Conservation (phyloP, 1,140 invertebrate genomes). For the Drosophila ironensis region DNA sequence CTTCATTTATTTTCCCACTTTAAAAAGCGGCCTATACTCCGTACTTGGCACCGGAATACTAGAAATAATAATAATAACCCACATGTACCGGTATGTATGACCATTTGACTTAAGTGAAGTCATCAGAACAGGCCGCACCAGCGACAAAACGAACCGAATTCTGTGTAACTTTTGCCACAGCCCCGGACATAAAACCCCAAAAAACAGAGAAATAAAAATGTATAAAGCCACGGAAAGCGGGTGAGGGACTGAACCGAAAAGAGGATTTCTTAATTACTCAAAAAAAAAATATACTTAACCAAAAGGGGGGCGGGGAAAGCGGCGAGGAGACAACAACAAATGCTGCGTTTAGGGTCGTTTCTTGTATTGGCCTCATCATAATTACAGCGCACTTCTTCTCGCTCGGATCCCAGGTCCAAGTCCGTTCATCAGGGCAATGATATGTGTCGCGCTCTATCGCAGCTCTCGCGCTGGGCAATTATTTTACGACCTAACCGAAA, state of each 20-base stretch:
- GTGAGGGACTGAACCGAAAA: slow-evolving; percentile 39
- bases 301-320: slow-evolving; percentile 22
- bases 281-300: neutral
- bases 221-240: slow-evolving; percentile 12
- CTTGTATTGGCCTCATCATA: slow-evolving; percentile 79
- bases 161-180: slow-evolving; percentile 70
- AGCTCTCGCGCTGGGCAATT: slow-evolving; percentile 56
- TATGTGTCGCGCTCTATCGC: slow-evolving; percentile 76
- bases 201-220: slow-evolving; percentile 7
- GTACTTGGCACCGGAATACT: slow-evolving; percentile 51
- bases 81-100: slow-evolving; percentile 56
- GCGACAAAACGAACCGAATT: slow-evolving; percentile 53
- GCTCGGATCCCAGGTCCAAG: slow-evolving; percentile 41
- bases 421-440: slow-evolving; percentile 58
- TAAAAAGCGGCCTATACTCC: slow-evolving; percentile 46
- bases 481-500: slow-evolving; percentile 75
- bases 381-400: slow-evolving; percentile 64
- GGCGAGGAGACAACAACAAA: slow-evolving; percentile 38
- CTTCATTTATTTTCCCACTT: slow-evolving; percentile 20
- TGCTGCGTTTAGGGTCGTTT: slow-evolving; percentile 68
- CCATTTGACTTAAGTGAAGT: slow-evolving; percentile 77
- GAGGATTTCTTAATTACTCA: slow-evolving; percentile 79
- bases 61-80: slow-evolving; percentile 67
- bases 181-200: slow-evolving; percentile 61
- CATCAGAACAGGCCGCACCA: slow-evolving; percentile 62